Percentiles rank a stretch among this genome's conserved stretches.
These are phyloP conservation scores for Melanotaenia nigrans DNA, from an alignment of 2,797 vertebrate species.

Conservation along the genomic window DNA sequence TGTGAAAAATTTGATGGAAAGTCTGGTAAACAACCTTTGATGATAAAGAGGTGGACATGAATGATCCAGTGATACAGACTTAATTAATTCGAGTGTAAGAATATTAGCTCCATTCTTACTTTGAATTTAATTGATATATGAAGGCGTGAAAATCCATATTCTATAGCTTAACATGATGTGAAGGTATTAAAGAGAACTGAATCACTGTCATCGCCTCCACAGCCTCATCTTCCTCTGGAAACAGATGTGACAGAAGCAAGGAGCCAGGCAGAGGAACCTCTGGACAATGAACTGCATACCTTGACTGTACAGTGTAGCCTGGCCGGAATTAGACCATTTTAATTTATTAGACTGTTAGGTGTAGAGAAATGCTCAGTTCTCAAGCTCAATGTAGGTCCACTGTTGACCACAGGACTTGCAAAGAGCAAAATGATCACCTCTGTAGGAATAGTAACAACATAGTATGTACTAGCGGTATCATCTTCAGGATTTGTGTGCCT, in stretches of 20 bases:
- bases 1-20: not conserved
- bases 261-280: conserved; percentile 51
- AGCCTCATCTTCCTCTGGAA: conserved; percentile 76
- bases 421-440: conserved; percentile 52
- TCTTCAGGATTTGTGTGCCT: conserved; percentile 56
- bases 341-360: conserved; percentile 78
- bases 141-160: not conserved
- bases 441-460: conserved; percentile 55
- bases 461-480: conserved; percentile 44
- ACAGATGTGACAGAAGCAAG: conserved; percentile 67
- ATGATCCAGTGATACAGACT: not conserved
- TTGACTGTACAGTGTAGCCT: conserved; percentile 68
- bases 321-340: conserved; percentile 71
- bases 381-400: conserved; percentile 35
- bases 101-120: not conserved
- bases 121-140: not conserved
- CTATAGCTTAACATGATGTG: not conserved
- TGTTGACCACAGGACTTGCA: conserved; percentile 30
- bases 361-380: conserved; percentile 62
- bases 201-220: conserved; percentile 23
- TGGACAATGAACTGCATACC: conserved; percentile 51
- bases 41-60: not conserved
- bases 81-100: not conserved
- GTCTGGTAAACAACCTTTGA: not conserved
- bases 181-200: conserved; percentile 5